Base-by-base conservation (phyloP, 1,140 invertebrate genomes). In the Prorops nasuta region DNA sequence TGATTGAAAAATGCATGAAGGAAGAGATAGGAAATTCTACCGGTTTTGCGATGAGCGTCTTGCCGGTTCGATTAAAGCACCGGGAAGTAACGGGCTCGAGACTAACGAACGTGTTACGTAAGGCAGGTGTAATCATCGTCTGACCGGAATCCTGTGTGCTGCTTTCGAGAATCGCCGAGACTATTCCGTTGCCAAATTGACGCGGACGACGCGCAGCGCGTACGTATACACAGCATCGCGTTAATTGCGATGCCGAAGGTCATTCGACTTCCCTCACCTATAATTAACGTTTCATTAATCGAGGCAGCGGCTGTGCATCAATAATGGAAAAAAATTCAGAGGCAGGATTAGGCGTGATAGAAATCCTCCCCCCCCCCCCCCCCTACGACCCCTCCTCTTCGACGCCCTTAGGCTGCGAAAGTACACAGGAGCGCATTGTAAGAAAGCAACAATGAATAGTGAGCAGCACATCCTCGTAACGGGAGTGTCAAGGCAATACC, bases 41-140 rank as follows among this genome's bases (percentile, higher is more conserved):
- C 54, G 54, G 59, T 61, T 61, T 56, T 36, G 15, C 46, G 54
- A 61, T 60, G 56, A 61, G 56, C 59, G 59, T 42, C 50, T 41
- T 36, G 59, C 49, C n/a, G n/a, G n/a, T n/a, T 56, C 59, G 59
- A 61, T 56, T 58, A 60, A 60, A 56, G 51, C 48, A 31, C 43
- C 39, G 40, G 39, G 49, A 46, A 56, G 53, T 61, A 61, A 60
- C 51, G 54, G 54, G 36, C 18, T n/a, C 44, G 35, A 49, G 45
- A 28, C 42, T 50, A 54, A 57, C 56, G 54, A 58, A 54, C 49
- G 51, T 43, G 51, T 63, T 66, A 64, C 36, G 53, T 62, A 61
- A 61, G 40, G 42, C 60, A 61, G 49, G 57, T 57, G 51, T 59
- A 65, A 67, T 65, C 60, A 65, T 44, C n/a, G n/a, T n/a, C 54